Base-by-base conservation (phyloP, 1,140 invertebrate genomes). In the Procambarus virginalis region DNA sequence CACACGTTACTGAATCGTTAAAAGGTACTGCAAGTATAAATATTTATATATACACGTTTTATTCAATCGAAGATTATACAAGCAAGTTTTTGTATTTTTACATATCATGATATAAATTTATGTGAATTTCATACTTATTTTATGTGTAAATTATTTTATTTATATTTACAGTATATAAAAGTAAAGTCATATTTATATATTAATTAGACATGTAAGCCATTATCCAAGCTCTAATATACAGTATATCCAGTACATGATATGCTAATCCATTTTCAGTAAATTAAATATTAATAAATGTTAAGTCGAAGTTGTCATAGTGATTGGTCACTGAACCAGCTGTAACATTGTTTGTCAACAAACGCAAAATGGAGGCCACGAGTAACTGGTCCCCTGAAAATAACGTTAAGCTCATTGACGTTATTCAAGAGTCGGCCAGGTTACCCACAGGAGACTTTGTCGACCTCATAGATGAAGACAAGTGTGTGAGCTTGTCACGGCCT, bases 401-500 rank as follows among this genome's bases (percentile, higher is more conserved):
- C 73, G 4, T 77, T 1, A 46, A 78, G 46, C n/a, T 86, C 6
- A 9, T 34, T 2, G 51, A 77, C 8, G 51, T 58, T 73, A 78
- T 86, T 17, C 84, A 86, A 60, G 84, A 86, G 60, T 60, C 84
- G n/a, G 46, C 73, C 48, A 86, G 3, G 14, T 64, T 86, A 22
- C 84, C 84, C 45, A 46, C 70, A 46, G 84, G 76, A 51, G 75
- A 78, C 34, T 34, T 76, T 14, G 84, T n/a, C 2, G 73, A 86
- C 17, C 73, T 86, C n/a, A 49, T 86, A 14, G 84, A 86, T 10
- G 84, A 86, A 73, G 75, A 86, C 17, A 86, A 86, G 34, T 86
- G 84, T 22, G 17, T 86, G 8, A 86, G 84, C 55, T 46, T 86
- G 12, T 75, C 75, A 45, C 49, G 51, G 64, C 84, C 84, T 3